Base-by-base conservation (phyloP, 92 coral and sea anemone species). In the Virgularia gustaviana region DNA sequence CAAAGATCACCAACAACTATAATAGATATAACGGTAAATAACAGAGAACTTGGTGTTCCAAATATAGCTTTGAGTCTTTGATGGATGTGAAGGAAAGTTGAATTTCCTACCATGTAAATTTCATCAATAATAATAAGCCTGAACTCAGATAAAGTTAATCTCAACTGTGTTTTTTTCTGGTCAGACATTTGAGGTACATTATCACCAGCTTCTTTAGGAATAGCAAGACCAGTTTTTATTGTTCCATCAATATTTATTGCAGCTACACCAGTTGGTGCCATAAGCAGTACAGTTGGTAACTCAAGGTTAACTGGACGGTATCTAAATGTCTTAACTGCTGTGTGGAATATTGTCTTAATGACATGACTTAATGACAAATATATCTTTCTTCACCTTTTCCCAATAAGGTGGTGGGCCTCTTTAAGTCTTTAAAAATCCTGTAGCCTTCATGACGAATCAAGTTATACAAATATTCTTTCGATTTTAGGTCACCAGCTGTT, bases 351-450 rank as follows among this genome's bases (percentile, higher is more conserved):
- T n/a, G n/a, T n/a, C n/a, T n/a, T n/a, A n/a, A n/a, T n/a, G n/a
- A n/a, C n/a, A n/a, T n/a, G n/a, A n/a, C n/a, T n/a, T n/a, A n/a
- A 81, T 85, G 0, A 83, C 84, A 82, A 86, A 77, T 32, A 85
- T 51, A 45, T 85, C 82, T 41, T 85, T 80, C 57, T 74, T 75
- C 24, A 82, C 80, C 30, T 44, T 63, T 73, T 86, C 57, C 57
- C 77, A 86, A 24, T 83, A 86, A n/a, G 87, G 57, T 12, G 84
- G 87, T 0, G 49, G 19, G 11, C 90, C 90, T 67, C 2, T n/a
- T n/a, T n/a, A 83, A 29, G 53, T 86, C 73, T 65, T 24, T 86
- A 24, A 86, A 36, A n/a, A 82, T 87, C 78, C 90, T 65, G 35
- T 77, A 83, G 13, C 90, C 90, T 83, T 83, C 84, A 47, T 79